These are phyloP conservation scores for Ophion slaviceki DNA, from an alignment of 2,888 invertebrate genomes.

Conservation along the genomic window DNA sequence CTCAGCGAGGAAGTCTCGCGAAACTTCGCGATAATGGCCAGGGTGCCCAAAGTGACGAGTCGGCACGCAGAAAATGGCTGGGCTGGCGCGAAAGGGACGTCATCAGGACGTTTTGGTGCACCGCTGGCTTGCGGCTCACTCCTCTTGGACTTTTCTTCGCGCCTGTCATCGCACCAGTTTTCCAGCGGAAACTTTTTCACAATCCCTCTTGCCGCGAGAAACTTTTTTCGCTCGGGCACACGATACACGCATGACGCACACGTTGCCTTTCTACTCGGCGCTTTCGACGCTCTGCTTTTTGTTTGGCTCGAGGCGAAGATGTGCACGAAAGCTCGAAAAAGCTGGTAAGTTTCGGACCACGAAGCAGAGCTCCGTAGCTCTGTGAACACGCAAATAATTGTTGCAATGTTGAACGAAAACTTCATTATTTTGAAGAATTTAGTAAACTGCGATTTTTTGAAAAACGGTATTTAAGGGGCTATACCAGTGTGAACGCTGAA, in stretches of 20 bases:
- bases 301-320: neutral
- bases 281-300: neutral
- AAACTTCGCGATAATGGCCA: neutral
- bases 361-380: neutral
- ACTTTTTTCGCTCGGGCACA: neutral
- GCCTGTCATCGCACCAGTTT: neutral
- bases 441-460: too few species aligned
- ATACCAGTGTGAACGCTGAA: too few species aligned
- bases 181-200: neutral
- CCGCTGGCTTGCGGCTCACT: neutral
- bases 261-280: neutral
- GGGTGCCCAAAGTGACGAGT: neutral
- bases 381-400: neutral
- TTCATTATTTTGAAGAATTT: too few species aligned
- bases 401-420: neutral
- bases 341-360: neutral
- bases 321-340: neutral
- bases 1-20: neutral
- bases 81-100: neutral
- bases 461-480: too few species aligned
- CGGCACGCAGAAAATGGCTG: neutral
- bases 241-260: neutral
- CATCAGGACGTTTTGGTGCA: neutral
- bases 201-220: neutral
- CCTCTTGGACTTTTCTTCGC: neutral